Conservation (phyloP, 2,797 vertebrate species). For the Xiphorhynchus erythropygius region DNA sequence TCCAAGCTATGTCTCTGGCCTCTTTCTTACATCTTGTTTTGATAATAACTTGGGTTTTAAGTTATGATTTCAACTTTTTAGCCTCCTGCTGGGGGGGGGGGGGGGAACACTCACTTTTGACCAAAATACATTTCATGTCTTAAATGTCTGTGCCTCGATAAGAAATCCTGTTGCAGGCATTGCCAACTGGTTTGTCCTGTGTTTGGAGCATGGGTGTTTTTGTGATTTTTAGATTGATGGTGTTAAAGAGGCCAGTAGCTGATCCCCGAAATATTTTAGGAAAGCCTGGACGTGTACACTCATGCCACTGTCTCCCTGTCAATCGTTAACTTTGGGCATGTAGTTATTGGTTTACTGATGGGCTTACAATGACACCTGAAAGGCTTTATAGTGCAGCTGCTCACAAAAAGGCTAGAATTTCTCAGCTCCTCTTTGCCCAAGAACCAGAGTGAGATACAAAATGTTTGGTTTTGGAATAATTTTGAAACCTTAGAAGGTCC, state of each 20-base stretch:
- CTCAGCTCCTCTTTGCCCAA: neutral
- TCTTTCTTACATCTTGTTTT: neutral
- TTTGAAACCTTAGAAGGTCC: neutral
- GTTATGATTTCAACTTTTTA: neutral
- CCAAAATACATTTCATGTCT: neutral
- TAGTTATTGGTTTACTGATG: neutral
- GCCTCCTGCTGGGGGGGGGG: neutral
- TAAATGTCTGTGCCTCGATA: neutral
- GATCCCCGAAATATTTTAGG: neutral
- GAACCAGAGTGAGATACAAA: neutral
- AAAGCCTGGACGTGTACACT: rapidly evolving
- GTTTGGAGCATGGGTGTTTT: neutral
- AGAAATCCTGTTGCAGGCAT: neutral
- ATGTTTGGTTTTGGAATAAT: neutral
- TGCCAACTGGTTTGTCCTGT: neutral
- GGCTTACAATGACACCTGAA: neutral
- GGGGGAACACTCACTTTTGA: neutral
- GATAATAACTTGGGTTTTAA: neutral
- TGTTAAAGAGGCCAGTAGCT: neutral
- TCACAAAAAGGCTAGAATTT: neutral
- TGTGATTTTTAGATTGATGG: neutral
- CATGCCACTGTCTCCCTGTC: neutral
- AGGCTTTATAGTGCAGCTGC: neutral
- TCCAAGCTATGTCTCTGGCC: neutral
- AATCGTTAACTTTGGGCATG: neutral